Conservation (phyloP, 1,140 invertebrate species). For the Cheumatopsyche charites region DNA sequence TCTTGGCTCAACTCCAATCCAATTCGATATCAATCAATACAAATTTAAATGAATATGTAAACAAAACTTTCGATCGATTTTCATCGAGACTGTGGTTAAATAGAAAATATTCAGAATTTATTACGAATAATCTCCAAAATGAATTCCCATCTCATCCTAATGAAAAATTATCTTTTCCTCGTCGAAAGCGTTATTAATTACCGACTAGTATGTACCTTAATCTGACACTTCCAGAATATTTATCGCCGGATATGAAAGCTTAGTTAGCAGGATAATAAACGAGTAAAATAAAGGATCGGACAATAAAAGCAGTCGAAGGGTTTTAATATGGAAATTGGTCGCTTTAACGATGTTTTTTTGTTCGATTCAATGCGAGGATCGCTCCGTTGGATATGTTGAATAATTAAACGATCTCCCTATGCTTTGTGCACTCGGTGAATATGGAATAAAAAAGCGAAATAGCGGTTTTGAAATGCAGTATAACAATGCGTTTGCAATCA, state of each 20-base stretch:
- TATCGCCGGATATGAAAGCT: not conserved
- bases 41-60: too few species aligned
- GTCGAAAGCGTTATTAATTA: conserved; percentile 7
- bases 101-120: too few species aligned
- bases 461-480: not conserved
- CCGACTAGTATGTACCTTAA: not conserved
- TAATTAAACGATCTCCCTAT: too few species aligned
- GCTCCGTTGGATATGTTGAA: not conserved
- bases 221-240: conserved; percentile 18
- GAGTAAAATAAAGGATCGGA: not conserved
- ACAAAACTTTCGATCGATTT: too few species aligned
- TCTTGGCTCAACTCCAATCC: too few species aligned
- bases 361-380: not conserved
- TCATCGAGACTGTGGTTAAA: too few species aligned
- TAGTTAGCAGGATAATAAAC: not conserved
- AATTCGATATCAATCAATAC: too few species aligned
- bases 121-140: not conserved
- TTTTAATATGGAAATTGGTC: not conserved
- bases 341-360: not conserved
- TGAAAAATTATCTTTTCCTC: conserved; percentile 14
- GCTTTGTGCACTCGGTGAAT: not conserved
- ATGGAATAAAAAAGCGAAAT: not conserved
- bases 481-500: too few species aligned
- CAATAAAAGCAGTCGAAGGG: not conserved
- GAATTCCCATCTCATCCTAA: not conserved